Conservation (phyloP, 1,140 invertebrate species). For the Paraescarpia echinospica region DNA sequence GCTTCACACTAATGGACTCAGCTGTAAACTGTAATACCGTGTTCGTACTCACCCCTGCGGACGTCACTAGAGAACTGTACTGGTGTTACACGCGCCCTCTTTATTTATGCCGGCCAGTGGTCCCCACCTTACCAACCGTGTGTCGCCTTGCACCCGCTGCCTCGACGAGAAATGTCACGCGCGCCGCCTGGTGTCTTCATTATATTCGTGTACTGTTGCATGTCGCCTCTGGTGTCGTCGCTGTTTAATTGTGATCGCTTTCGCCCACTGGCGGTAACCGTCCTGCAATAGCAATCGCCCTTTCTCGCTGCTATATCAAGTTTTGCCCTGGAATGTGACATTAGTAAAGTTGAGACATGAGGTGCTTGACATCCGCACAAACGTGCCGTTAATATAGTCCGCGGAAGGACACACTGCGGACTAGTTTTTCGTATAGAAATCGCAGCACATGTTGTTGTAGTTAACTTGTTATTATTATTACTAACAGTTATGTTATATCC, state of each 20-base stretch:
- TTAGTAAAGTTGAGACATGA: neutral
- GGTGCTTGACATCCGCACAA: neutral
- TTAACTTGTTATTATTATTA: too few species aligned
- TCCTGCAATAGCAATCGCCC: neutral
- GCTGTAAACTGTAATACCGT: neutral
- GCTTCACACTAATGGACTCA: neutral
- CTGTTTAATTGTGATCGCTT: neutral
- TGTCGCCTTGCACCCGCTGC: neutral
- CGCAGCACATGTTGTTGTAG: too few species aligned
- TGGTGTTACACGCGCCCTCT: neutral
- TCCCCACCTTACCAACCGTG: neutral
- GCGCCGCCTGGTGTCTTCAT: neutral
- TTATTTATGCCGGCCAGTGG: neutral
- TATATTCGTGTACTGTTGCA: neutral
- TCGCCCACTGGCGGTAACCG: neutral
- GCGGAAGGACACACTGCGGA: neutral
- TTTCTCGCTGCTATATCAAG: neutral
- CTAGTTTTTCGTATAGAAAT: too few species aligned
- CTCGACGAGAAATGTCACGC: neutral
- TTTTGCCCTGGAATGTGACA: neutral
- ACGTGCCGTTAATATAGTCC: neutral
- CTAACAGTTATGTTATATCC: too few species aligned
- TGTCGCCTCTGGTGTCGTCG: neutral
- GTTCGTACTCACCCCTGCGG: neutral
- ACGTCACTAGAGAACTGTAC: neutral